Evolutionary conservation across 2,797 vertebrate genomes (phyloP).

Genomic region (Dipus sagitta): DNA sequence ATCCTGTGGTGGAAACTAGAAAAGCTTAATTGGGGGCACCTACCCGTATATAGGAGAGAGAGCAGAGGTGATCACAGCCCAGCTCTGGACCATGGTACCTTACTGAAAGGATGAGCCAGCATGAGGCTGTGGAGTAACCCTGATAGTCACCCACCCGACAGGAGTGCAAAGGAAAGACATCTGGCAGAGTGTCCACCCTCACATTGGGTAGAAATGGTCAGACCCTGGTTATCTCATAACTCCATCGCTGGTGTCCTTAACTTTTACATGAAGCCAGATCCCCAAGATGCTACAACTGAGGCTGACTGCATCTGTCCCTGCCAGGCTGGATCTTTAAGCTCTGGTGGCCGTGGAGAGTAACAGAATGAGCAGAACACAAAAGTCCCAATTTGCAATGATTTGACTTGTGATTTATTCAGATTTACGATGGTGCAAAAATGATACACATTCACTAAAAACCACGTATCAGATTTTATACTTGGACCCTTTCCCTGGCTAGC

Average conservation of each 20-base stretch:
- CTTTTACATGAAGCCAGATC: neutral
- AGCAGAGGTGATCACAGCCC: neutral
- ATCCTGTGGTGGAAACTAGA: neutral
- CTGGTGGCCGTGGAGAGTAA: neutral
- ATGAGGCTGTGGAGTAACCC: neutral
- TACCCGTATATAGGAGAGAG: neutral
- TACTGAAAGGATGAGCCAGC: neutral
- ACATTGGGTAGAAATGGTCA: neutral
- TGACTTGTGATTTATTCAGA: neutral
- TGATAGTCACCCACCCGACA: too few relatives aligned
- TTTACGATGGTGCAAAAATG: neutral
- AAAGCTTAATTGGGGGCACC: neutral
- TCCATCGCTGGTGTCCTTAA: neutral
- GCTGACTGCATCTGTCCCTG: neutral
- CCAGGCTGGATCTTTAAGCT: neutral
- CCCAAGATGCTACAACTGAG: neutral
- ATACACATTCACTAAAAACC: neutral
- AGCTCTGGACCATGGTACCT: too few relatives aligned
- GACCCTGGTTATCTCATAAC: neutral
- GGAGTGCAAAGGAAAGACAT: neutral
- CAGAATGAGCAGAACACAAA: neutral
- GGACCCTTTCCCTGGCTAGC: neutral
- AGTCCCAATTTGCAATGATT: neutral
- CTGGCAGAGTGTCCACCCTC: neutral
- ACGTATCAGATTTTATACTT: neutral